Base-by-base conservation (phyloP, 2,888 invertebrate species). In the Chalcis sispes region DNA sequence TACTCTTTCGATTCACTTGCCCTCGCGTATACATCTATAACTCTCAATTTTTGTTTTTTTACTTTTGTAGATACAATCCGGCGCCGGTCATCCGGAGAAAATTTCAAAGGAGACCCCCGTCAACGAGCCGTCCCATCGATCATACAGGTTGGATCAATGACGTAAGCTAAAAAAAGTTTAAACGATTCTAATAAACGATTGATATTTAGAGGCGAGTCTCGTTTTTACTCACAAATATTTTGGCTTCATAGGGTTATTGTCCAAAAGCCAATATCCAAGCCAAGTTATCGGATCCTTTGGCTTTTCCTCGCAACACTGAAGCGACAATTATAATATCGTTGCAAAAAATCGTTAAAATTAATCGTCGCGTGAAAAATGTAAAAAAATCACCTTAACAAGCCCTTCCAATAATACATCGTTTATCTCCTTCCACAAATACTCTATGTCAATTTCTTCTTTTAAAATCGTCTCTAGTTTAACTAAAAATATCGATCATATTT, bases 221-320 rank as follows among this genome's bases (percentile, higher is more conserved):
- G 13, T 2, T 42, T 8, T 1, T 29, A 73, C 77, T 67, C 69
- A 70, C 72, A 72, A 72, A 40, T 54, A 84, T 81, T 87, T 90
- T 0, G 94, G 95, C 84, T 93, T 93, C 85, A 94, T 94, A 2
- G 95, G 95, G 89, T 96, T 95, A 87, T 95, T 93, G 52, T 90
- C 88, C 5, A 93, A 89, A 50, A 96, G 89, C 92, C 94, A 93
- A 80, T 95, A 93, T 1, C 95, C 95, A 52, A 96, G 89, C 93
- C 94, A 95, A 32, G 93, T 86, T 48, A 96, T 89, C 0, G 96
- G 96, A 86, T 96, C 94, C 0, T 90, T 89, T 0, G 96, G 96
- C 79, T 93, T 93, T 82, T 91, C 91, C 89, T 92, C 88, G 82
- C 93, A 93, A 29, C 95, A 89, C 83, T 94, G 91, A 0, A 27